Evolutionary conservation across 1,140 invertebrate genomes (phyloP), one percentile per base, ranked within the genome.

Genomic region (Drosophila elegans): DNA sequence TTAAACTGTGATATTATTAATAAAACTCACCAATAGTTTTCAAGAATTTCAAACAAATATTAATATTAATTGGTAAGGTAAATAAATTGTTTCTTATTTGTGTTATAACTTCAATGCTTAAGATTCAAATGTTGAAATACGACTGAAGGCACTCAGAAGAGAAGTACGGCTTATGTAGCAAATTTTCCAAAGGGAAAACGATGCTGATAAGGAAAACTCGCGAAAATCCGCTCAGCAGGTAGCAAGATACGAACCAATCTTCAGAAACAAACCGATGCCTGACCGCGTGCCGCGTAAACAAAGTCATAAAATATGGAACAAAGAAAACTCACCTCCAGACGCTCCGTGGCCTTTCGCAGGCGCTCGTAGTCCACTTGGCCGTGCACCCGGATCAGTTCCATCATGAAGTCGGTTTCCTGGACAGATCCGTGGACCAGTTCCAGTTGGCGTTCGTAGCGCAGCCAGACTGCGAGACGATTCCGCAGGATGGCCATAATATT

Each of bases 341-440:
- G 93, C 88, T 97, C 96, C 0, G 96, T 97, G 36, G 96, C 96
- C 80, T 96, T 96, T n/a, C 95, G 92, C 45, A 97, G 91, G 32
- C 96, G 94, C 54, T 97, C 96, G 73, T 97, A 97, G 93, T 97
- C 96, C 2, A 97, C 95, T 41, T 95, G 95, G 11, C 96, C 96
- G 83, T 97, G 96, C 0, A 97, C 95, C 1, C 95, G 96, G 3
- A 97, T 93, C 11, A 97, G 91, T 79, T 97, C 96, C 93, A 97
- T 96, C 96, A 97, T 97, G 78, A 96, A 97, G 90, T 97, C 96
- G 0, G 96, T 96, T 75, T 97, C 96, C 60, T 96, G 94, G 0
- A 97, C 95, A 0, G 96, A 96, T 36, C 96, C 95, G 53, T 97
- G 95, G 1, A 97, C 96, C 89, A 95, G 79, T 77, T 97, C 96